Conservation (phyloP, 1,140 invertebrate species). For the Harpegnathos saltator region DNA sequence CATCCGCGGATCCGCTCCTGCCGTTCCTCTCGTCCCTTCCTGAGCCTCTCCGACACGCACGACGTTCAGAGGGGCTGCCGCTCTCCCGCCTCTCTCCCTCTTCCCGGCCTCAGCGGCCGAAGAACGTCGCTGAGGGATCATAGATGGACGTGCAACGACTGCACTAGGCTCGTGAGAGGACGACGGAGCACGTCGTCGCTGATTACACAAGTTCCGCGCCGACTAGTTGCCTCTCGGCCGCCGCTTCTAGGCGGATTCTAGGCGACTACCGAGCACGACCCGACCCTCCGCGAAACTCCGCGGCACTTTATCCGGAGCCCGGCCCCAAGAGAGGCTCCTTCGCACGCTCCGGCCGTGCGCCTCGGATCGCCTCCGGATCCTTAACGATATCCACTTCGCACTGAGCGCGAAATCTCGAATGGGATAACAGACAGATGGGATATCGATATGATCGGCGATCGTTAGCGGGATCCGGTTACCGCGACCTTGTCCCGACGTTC, state of each 20-base stretch:
- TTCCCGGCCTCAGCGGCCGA: conserved; percentile 56
- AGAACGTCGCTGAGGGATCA: conserved; percentile 72
- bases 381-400: conserved; percentile 10
- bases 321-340: background rate
- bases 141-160: conserved; percentile 67
- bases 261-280: conserved; percentile 10
- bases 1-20: background rate
- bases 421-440: background rate
- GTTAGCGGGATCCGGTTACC: background rate
- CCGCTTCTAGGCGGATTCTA: conserved; percentile 22
- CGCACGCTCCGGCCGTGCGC: background rate
- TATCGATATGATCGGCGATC: background rate
- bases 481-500: background rate
- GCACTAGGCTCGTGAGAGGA: conserved; percentile 54
- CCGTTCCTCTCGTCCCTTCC: background rate
- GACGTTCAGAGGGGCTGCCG: conserved; percentile 31
- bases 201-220: conserved; percentile 40
- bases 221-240: conserved; percentile 3
- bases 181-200: conserved; percentile 27
- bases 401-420: conserved; percentile 5
- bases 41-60: conserved; percentile 1
- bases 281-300: background rate
- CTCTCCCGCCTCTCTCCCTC: conserved; percentile 41
- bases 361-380: conserved; percentile 4
- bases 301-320: background rate